Percentiles rank a stretch among this genome's conserved stretches.
phyloP scores from a whole-genome alignment of 2,113 vertebrate genomes.

The Phalacrocorax brasilianus region DNA sequence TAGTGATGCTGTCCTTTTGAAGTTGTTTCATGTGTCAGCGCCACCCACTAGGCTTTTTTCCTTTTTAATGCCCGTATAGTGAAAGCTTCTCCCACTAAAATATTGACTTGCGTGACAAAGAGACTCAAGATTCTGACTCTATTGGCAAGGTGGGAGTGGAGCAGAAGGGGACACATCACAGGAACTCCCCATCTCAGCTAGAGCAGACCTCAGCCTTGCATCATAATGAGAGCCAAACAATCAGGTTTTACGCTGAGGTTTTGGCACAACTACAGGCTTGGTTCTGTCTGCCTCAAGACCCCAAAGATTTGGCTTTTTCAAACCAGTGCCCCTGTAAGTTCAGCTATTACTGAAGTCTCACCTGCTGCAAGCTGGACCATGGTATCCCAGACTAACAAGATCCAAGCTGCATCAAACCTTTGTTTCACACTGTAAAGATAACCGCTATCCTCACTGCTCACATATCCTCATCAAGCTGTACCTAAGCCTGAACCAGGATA shows the following conservation, averaged over 20 bases:
- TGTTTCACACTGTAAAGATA: background rate
- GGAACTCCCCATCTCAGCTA: background rate
- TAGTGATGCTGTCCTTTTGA: background rate
- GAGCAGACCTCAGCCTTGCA: background rate
- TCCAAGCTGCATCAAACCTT: background rate
- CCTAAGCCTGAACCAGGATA: background rate
- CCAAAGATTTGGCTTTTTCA: background rate
- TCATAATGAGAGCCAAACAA: background rate
- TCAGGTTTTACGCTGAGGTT: background rate
- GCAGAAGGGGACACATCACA: background rate
- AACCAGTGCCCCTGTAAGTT: background rate
- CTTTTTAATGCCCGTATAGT: background rate
- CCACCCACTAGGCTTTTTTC: background rate
- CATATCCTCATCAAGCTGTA: background rate
- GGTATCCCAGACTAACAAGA: background rate
- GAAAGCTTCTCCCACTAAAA: background rate
- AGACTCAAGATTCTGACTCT: background rate
- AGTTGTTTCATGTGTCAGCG: background rate
- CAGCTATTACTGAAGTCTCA: background rate
- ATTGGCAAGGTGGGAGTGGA: background rate
- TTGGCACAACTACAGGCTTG: background rate
- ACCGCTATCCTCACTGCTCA: background rate
- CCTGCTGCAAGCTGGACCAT: background rate
- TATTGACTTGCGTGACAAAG: background rate
- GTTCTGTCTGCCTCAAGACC: background rate